A percentile compares a stretch with the other conserved stretches of the same genome.
Evolutionary conservation across 1,140 invertebrate species (phyloP).

Genomic region (Orchestia grillus): DNA sequence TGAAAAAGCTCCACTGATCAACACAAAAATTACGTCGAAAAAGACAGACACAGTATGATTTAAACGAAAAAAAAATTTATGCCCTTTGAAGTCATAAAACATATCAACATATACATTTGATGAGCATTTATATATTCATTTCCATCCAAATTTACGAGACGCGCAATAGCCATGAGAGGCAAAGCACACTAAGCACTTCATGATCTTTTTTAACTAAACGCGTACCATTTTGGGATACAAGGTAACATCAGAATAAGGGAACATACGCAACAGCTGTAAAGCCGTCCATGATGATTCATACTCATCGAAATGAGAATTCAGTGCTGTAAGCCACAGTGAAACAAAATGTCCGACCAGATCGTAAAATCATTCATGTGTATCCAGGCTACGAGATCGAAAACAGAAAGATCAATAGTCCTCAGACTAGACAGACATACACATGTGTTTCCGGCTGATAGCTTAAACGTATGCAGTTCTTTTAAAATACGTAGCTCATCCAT

Average conservation of each 20-base stretch:
- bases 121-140: background rate
- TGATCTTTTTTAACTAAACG: too few relatives aligned
- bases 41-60: background rate
- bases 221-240: background rate
- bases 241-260: background rate
- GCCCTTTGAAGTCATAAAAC: background rate
- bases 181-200: background rate
- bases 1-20: too few relatives aligned
- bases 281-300: background rate
- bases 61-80: background rate
- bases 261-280: background rate
- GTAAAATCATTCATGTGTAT: background rate
- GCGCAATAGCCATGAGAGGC: background rate
- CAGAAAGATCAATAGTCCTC: background rate
- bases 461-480: background rate
- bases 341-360: background rate
- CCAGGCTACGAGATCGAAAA: background rate
- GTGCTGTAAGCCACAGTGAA: background rate
- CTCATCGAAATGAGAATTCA: background rate
- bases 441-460: background rate
- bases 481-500: background rate
- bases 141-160: background rate
- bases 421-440: background rate
- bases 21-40: too few relatives aligned
- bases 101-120: background rate